phyloP scores from a whole-genome alignment of 1,140 invertebrate species.

The Ooceraea biroi region DNA sequence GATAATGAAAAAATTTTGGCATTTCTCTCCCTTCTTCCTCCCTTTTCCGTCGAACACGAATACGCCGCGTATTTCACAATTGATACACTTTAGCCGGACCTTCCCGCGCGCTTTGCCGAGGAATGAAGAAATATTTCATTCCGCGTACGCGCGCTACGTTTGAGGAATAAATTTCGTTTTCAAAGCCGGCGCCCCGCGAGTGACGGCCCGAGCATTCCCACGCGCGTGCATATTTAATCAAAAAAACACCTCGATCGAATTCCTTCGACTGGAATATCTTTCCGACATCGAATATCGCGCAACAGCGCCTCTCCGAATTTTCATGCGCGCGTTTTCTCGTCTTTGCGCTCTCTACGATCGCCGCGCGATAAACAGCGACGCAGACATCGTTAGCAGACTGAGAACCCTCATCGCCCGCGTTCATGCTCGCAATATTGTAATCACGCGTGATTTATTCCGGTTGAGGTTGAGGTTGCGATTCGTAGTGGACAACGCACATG shows the following conservation, averaged over 20 bases:
- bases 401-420: not conserved
- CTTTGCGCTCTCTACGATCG: too few species aligned
- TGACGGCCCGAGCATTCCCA: slow-evolving; percentile 42
- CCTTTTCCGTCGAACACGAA: not conserved
- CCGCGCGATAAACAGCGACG: too few species aligned
- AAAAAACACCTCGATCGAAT: slow-evolving; percentile 17
- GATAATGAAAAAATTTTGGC: slow-evolving; percentile 64
- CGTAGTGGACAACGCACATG: not conserved
- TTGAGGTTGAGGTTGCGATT: slow-evolving; percentile 13
- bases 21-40: not conserved
- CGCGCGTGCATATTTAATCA: slow-evolving; percentile 21
- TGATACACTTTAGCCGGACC: slow-evolving; percentile 31
- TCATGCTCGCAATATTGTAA: not conserved
- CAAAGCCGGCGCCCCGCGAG: slow-evolving; percentile 38
- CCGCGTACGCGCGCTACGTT: slow-evolving; percentile 39
- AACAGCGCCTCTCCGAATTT: too few species aligned
- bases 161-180: slow-evolving; percentile 48
- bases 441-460: slow-evolving; percentile 7
- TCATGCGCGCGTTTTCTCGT: too few species aligned
- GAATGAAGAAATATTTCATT: slow-evolving; percentile 36
- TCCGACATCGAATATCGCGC: too few species aligned
- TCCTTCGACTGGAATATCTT: not conserved
- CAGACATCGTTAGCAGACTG: not conserved
- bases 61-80: not conserved
- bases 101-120: not conserved